Evolutionary conservation across 2,797 vertebrate species (phyloP), one percentile per base, ranked within the genome.

Genomic region (Rousettus madagascariensis): DNA sequence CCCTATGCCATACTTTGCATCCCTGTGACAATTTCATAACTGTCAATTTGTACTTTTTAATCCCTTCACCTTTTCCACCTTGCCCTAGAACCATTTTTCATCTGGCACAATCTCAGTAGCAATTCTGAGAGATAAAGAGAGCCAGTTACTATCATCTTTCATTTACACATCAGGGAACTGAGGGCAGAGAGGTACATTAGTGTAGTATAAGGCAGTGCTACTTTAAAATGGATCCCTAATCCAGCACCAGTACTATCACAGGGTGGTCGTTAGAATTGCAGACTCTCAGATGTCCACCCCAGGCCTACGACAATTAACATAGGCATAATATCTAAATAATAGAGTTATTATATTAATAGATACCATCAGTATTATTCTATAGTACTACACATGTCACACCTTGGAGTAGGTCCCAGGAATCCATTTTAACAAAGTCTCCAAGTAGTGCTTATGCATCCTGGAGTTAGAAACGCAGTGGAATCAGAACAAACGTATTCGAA

Each of bases 401-500:
- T 86, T 36, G 61, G 11, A 90, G 69, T 79, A 53, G 49, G 26
- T 36, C 49, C 72, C 41, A 95, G 46, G 53, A 82, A 59, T 53
- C 41, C 36, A 17, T 69, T 74, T 71, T 82, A 55, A 41, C 80
- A 38, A 79, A 78, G 26, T 36, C 28, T 61, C 68, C 66, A 38
- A 28, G 57, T 89, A 36, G 61, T 38, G 72, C 41, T 57, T n/a
- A n/a, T 8, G 59, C 11, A 43, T 19, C 17, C 16, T 89, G 59
- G 43, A 65, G 53, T 78, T 86, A 26, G 78, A 91, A 53, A 95
- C 68, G 28, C 49, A 86, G 55, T 41, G 2, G 12, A 53, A 75
- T 74, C 24, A 78, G n/a, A 94, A 79, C 43, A 93, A 86, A 84
- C 24, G 4, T 61, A 86, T 86, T 74, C 75, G 41, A 75, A 95